phyloP scores from a whole-genome alignment of 2,888 invertebrate species.

The Lordiphosa fenestrarum region DNA sequence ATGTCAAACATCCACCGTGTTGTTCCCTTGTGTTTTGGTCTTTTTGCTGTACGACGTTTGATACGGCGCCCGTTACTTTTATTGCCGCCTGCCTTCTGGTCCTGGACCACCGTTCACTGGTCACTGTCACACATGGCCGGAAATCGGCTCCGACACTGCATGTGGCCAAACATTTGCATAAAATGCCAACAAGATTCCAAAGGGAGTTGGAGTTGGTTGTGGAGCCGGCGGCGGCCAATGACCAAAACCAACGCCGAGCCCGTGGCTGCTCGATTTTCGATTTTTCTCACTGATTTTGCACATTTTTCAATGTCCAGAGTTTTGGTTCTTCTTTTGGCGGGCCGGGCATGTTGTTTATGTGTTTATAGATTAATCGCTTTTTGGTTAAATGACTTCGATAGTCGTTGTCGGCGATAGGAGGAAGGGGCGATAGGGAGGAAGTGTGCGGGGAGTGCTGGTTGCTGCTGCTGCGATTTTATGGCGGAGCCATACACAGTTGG shows the following conservation, averaged over 20 bases:
- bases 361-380: slow-evolving; percentile 79
- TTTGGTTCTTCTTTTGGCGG: slow-evolving; percentile 8
- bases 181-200: slow-evolving; percentile 50
- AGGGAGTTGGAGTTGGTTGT: slow-evolving; percentile 11
- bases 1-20: too few species aligned
- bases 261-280: slow-evolving; percentile 56
- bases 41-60: slow-evolving; percentile 40
- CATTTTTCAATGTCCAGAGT: slow-evolving; percentile 65
- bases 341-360: slow-evolving; percentile 76
- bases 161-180: slow-evolving; percentile 73
- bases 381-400: slow-evolving; percentile 78
- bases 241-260: slow-evolving; percentile 7
- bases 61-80: slow-evolving; percentile 50
- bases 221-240: slow-evolving; percentile 19
- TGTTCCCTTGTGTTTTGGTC: slow-evolving; percentile 4
- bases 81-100: slow-evolving; percentile 35
- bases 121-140: slow-evolving; percentile 71
- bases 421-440: not conserved
- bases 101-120: slow-evolving; percentile 40
- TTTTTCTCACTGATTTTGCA: slow-evolving; percentile 69
- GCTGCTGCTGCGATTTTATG: too few species aligned
- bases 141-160: slow-evolving; percentile 67
- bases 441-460: not conserved
- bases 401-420: slow-evolving; percentile 17
- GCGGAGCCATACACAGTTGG: slow-evolving; percentile 27